phyloP scores from a whole-genome alignment of 1,140 invertebrate species.

The Mycetomoellerius zeteki region DNA sequence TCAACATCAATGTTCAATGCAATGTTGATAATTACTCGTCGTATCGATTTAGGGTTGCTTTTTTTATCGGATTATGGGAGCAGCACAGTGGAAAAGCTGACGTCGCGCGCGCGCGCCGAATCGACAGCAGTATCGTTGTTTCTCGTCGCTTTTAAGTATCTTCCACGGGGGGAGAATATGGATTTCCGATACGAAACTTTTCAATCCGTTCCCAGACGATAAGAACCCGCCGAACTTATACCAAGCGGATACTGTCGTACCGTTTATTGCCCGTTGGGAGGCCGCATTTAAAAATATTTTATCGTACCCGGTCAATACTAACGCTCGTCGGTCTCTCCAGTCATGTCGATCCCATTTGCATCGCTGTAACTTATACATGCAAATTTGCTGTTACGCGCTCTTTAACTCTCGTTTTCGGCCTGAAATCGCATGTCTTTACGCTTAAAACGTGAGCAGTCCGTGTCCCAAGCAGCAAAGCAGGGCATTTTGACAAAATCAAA shows the following conservation, averaged over 20 bases:
- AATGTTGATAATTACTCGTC: slow-evolving; percentile 44
- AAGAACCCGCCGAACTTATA: slow-evolving; percentile 25
- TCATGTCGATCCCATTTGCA: slow-evolving; percentile 44
- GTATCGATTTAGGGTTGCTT: slow-evolving; percentile 21
- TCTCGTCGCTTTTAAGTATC: slow-evolving; percentile 38
- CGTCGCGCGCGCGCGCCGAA: slow-evolving; percentile 9
- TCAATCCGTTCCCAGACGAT: slow-evolving; percentile 27
- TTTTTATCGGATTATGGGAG: slow-evolving; percentile 45
- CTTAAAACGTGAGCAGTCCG: background rate
- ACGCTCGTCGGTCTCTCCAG: background rate
- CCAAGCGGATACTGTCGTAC: background rate
- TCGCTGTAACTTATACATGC: slow-evolving; percentile 31
- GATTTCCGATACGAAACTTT: slow-evolving; percentile 61
- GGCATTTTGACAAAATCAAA: too few species aligned
- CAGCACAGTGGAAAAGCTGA: slow-evolving; percentile 13
- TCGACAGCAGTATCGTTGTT: slow-evolving; percentile 47
- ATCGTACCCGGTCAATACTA: slow-evolving; percentile 32
- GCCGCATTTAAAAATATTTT: slow-evolving; percentile 59
- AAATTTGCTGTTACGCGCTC: slow-evolving; percentile 38
- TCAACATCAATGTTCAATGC: slow-evolving; percentile 31
- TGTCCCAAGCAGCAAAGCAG: too few species aligned
- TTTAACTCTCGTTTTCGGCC: background rate
- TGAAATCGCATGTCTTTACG: slow-evolving; percentile 31
- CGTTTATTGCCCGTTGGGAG: slow-evolving; percentile 17
- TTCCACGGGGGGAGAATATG: slow-evolving; percentile 24